Evolutionary conservation across 2,888 invertebrate species (phyloP), one percentile per base, ranked within the genome.

Genomic region (Protonemura montana): DNA sequence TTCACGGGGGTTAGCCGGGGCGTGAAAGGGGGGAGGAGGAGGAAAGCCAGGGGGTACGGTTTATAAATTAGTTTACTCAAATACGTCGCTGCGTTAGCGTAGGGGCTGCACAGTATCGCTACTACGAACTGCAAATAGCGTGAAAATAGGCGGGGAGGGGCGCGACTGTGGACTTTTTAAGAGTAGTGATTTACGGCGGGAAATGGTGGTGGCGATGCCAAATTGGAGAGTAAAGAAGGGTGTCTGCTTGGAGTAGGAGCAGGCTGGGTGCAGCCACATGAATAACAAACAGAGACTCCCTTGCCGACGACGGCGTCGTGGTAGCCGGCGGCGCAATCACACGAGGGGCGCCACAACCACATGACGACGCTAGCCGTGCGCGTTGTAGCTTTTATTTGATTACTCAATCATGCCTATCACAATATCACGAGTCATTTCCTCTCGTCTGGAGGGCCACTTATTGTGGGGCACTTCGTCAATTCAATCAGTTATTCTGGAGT

Each of bases 141-240:
- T 84, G 84, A 84, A 59, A 84, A 84, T 84, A 27, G 35, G 84
- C 13, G 13, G 84, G 84, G 84, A n/a, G 84, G 76, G 76, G 84
- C 29, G 42, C 83, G 21, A 59, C 21, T 10, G 5, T 76, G 78
- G 35, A 26, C n/a, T 10, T 59, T 25, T 42, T 83, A 42, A 83
- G 59, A 59, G 76, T 85, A 76, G 85, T 87, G 87, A 87, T 87
- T 87, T 87, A 87, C 76, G 87, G 87, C 87, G 82, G 85, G 85
- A 87, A 87, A 85, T 87, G 87, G 87, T 76, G 83, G 83, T 83
- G 83, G 83, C 28, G 84, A 59, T 87, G 87, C 85, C 85, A 87
- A 87, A 87, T 87, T 87, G 87, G 85, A 85, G 87, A 76, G 87
- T 27, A 78, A 30, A 86, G 76, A 86, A 86, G 85, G 86, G 85